Evolutionary conservation across 1,140 invertebrate genomes (phyloP).

Genomic region (Euwallacea fornicatus): DNA sequence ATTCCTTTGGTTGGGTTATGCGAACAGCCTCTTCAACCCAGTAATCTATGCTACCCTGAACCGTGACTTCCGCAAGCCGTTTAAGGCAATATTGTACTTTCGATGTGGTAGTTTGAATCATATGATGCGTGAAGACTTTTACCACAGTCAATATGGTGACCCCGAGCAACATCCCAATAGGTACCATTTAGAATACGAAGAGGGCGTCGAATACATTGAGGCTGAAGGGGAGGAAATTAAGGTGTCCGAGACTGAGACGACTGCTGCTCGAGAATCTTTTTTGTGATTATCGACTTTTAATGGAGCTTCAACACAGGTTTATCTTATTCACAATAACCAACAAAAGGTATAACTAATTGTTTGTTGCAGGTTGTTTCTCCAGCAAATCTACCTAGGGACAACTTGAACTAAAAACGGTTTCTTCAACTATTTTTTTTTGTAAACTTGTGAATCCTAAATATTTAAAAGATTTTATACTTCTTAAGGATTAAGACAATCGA

Average conservation of each 20-base stretch:
- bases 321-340: no score
- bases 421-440: slow-evolving; percentile 22
- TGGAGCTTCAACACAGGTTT: neutral
- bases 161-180: slow-evolving; percentile 60
- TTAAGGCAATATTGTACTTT: slow-evolving; percentile 87
- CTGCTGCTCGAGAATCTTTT: slow-evolving; percentile 56
- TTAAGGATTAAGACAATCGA: slow-evolving; percentile 32
- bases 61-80: slow-evolving; percentile 89
- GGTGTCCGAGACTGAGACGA: slow-evolving; percentile 54
- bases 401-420: slow-evolving; percentile 19
- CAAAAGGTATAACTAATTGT: neutral
- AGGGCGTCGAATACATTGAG: slow-evolving; percentile 63
- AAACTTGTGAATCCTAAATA: slow-evolving; percentile 31
- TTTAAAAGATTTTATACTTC: slow-evolving; percentile 33
- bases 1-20: slow-evolving; percentile 92
- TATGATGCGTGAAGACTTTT: slow-evolving; percentile 91
- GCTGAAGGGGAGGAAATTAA: slow-evolving; percentile 60
- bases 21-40: slow-evolving; percentile 90
- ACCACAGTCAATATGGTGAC: slow-evolving; percentile 87
- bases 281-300: slow-evolving; percentile 56
- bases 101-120: slow-evolving; percentile 84
- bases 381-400: slow-evolving; percentile 5
- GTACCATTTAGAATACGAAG: slow-evolving; percentile 57
- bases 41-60: slow-evolving; percentile 93
- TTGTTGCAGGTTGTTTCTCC: slow-evolving; percentile 20